Evolutionary conservation across 2,888 invertebrate species (phyloP), one percentile per base, ranked within the genome.

Genomic region (Bellardia pandia): DNA sequence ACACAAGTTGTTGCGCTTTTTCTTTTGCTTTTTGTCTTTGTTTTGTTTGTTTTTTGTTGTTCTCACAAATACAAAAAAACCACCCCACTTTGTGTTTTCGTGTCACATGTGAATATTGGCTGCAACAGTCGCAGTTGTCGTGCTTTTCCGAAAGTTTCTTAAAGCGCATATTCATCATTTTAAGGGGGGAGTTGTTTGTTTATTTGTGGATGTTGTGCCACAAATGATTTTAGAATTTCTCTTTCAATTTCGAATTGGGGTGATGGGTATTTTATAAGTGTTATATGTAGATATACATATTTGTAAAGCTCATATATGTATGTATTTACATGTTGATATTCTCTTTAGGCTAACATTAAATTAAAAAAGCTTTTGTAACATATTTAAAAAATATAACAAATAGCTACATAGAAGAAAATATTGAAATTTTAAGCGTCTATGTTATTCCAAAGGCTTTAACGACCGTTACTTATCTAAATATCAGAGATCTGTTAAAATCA

Each of bases 131-230:
- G 3, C n/a, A 42, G 9, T 6, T 51, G 37, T n/a, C 88, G 88
- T 87, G 74, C 71, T 30, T 75, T 79, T 90, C 90, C 89, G 90
- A 89, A 90, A 64, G 0, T 64, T 48, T 3, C 3, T 11, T 53
- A 80, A 82, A 82, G 92, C 91, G 91, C 91, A 91, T 90, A 92
- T 89, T 66, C 30, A 8, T 72, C 23, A 11, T 76, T 76, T 33
- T 7, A 62, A 64, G 71, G 83, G 80, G 80, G 76, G 13, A 53
- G 42, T 71, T 40, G 71, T 7, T 11, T 4, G 14, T 33, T 69
- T 2, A 33, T 51, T 76, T 76, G 77, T 72, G 77, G 77, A 83
- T 72, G 23, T 77, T 56, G 62, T 71, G 51, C 74, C n/a, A 37
- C 14, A 76, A 40, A 68, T 30, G 0, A 9, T 0, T 23, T 23